Percentiles rank a stretch among this genome's conserved stretches.
Evolutionary conservation across 2,888 invertebrate genomes (phyloP).

Genomic region (Pristionchus japonicus): DNA sequence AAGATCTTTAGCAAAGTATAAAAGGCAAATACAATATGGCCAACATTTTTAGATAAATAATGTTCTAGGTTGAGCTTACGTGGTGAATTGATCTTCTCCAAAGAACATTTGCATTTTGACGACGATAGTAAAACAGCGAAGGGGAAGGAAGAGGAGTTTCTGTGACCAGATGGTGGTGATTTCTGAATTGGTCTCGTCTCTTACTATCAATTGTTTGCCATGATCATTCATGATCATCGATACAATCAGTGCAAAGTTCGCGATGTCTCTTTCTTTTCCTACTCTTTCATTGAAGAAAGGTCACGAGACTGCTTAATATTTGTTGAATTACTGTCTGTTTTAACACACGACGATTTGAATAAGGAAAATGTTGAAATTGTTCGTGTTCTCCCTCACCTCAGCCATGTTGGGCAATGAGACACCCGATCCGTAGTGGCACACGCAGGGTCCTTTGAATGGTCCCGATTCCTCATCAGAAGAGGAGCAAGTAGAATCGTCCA

Average conservation of each 20-base stretch:
- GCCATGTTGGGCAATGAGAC: constrained; percentile 17
- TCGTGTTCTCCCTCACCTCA: neutral
- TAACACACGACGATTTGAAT: no score
- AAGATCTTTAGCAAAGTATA: no score
- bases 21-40: no score
- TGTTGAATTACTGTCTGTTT: no score
- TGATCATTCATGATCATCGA: no score
- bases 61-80: no score
- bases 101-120: constrained; percentile 34
- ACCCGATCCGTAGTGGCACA: constrained; percentile 37
- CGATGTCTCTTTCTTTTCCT: neutral
- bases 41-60: no score
- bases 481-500: constrained; percentile 25
- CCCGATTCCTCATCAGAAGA: neutral
- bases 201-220: neutral
- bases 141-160: constrained; percentile 27
- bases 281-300: neutral
- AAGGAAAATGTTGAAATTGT: neutral
- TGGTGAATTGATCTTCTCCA: constrained; percentile 36
- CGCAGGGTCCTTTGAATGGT: neutral
- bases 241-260: neutral
- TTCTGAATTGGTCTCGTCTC: neutral
- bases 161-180: neutral
- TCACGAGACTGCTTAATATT: no score
- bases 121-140: constrained; percentile 43